A percentile compares a stretch with the other conserved stretches of the same genome.
Conservation (phyloP, 2,113 vertebrate genomes). For the Gallinago jamesoni region DNA sequence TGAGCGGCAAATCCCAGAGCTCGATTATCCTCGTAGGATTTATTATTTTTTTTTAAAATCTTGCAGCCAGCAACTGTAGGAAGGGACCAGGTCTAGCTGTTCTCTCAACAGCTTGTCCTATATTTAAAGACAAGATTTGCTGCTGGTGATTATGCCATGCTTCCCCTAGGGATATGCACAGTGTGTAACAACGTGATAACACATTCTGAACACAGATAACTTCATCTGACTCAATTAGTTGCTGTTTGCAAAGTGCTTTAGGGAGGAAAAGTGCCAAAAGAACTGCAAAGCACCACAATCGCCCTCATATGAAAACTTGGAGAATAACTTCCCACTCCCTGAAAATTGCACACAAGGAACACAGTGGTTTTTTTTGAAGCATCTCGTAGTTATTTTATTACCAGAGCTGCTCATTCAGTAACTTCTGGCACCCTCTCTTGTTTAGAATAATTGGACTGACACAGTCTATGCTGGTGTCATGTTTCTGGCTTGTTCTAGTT, state of each 20-base stretch:
- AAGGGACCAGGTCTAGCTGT: not conserved
- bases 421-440: not conserved
- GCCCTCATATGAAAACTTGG: not conserved
- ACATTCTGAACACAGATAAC: not conserved
- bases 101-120: not conserved
- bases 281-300: not conserved
- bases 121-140: not conserved
- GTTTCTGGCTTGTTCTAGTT: not conserved
- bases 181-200: not conserved
- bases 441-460: not conserved
- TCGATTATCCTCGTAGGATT: not conserved
- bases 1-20: not conserved
- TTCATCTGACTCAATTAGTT: not conserved
- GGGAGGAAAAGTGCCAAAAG: not conserved
- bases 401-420: not conserved
- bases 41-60: not conserved
- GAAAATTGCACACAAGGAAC: not conserved
- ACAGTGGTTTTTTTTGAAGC: not conserved
- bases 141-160: not conserved
- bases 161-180: not conserved
- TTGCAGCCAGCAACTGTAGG: not conserved
- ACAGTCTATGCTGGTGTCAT: not conserved
- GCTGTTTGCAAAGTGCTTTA: not conserved
- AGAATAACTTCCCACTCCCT: not conserved
- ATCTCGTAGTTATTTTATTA: not conserved